Conservation (phyloP, 2,888 invertebrate species). For the Halictus ligatus region DNA sequence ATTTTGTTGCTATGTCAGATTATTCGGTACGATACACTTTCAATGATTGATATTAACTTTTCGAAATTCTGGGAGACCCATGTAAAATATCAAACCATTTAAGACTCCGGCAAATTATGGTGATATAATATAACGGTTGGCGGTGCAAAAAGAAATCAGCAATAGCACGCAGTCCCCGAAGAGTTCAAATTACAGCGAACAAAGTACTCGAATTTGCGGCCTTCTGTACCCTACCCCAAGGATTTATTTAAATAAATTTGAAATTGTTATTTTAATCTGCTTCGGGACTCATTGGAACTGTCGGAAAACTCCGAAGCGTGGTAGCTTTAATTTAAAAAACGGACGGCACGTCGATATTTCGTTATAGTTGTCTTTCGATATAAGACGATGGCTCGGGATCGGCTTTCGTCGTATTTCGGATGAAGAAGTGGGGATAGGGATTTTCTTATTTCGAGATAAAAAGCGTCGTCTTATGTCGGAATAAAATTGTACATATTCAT, state of each 20-base stretch:
- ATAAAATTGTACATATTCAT: too few species aligned
- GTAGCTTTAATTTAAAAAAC: neutral
- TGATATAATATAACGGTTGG: neutral
- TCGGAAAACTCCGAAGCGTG: neutral
- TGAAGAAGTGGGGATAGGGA: too few species aligned
- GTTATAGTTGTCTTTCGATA: too few species aligned
- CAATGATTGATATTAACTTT: neutral
- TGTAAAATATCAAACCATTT: neutral
- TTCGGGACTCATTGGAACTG: neutral
- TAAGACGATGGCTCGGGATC: too few species aligned
- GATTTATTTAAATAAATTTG: neutral
- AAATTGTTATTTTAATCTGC: neutral
- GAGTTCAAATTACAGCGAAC: neutral
- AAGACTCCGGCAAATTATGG: neutral
- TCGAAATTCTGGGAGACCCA: neutral
- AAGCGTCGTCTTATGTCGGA: too few species aligned
- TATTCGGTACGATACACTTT: neutral
- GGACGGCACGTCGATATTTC: too few species aligned
- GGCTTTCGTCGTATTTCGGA: too few species aligned
- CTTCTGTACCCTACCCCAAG: neutral
- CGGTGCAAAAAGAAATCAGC: neutral
- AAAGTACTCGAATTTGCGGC: neutral
- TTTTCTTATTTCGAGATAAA: too few species aligned
- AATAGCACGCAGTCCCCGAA: neutral
- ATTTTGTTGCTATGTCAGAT: neutral